A percentile compares a stretch with the other conserved stretches of the same genome.
Conservation (phyloP, 2,797 vertebrate species). For the Erpetoichthys calabaricus region DNA sequence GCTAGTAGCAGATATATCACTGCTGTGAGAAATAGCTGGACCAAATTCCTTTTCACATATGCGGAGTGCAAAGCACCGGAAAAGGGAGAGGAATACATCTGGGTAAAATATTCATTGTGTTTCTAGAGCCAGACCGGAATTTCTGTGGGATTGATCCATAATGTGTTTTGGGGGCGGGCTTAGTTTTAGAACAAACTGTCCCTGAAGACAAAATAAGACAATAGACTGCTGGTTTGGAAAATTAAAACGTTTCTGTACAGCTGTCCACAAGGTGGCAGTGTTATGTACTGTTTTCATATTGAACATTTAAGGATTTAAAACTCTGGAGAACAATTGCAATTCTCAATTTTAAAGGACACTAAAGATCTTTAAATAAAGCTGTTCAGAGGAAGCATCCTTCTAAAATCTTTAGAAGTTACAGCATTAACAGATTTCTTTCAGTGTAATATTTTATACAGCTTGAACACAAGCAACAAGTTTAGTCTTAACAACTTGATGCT, state of each 20-base stretch:
- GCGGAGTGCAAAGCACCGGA: slow-evolving; percentile 26
- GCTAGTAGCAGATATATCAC: neutral
- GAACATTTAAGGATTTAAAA: neutral
- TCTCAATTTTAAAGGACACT: too few species aligned
- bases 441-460: too few species aligned
- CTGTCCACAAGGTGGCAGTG: slow-evolving; percentile 41
- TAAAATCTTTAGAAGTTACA: too few species aligned
- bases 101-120: slow-evolving; percentile 68
- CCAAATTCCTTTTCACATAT: neutral
- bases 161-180: slow-evolving; percentile 40
- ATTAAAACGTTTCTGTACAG: slow-evolving; percentile 15
- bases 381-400: too few species aligned
- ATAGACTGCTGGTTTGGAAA: slow-evolving; percentile 35
- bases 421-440: too few species aligned
- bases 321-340: neutral
- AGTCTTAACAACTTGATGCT: too few species aligned
- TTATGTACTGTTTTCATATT: neutral
- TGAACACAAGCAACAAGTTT: too few species aligned
- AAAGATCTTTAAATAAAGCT: too few species aligned
- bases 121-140: slow-evolving; percentile 66
- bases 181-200: slow-evolving; percentile 78
- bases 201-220: slow-evolving; percentile 49
- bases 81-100: slow-evolving; percentile 64
- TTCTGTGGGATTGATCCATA: slow-evolving; percentile 78
- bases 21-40: neutral